Evolutionary conservation across 2,888 invertebrate genomes (phyloP).

Genomic region (Harmothoe impar): DNA sequence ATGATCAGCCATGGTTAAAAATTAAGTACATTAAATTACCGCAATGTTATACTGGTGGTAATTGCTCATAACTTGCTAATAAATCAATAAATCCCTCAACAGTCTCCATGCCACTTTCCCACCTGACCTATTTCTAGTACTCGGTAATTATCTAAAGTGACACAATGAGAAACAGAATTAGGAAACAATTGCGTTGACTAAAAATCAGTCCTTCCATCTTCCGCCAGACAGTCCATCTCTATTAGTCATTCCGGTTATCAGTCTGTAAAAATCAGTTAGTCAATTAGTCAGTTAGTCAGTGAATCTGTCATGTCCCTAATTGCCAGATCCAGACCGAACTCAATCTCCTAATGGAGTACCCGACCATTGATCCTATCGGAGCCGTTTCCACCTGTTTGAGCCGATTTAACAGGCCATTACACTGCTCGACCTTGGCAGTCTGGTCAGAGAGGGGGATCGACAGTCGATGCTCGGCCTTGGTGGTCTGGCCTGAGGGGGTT

Average conservation of each 20-base stretch:
- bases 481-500: background rate
- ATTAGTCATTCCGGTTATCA: no score
- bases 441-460: background rate
- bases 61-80: no score
- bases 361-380: background rate
- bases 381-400: conserved; percentile 11
- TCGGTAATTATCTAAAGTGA: no score
- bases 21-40: no score
- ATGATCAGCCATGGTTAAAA: no score
- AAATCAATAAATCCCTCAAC: no score
- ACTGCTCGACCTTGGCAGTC: conserved; percentile 3
- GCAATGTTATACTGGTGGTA: no score
- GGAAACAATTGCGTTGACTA: background rate
- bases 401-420: conserved; percentile 5
- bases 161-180: no score
- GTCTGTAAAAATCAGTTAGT: no score
- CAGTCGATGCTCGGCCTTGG: background rate
- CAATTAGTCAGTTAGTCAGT: no score
- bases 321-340: background rate
- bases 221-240: background rate
- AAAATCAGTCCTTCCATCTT: background rate
- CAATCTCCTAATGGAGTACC: background rate
- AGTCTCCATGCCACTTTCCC: no score
- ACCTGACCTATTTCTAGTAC: no score
- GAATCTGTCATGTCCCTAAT: background rate